A percentile compares a stretch with the other conserved stretches of the same genome.
Evolutionary conservation across 2,888 invertebrate species (phyloP).

Genomic region (Drosophila acutilabella): DNA sequence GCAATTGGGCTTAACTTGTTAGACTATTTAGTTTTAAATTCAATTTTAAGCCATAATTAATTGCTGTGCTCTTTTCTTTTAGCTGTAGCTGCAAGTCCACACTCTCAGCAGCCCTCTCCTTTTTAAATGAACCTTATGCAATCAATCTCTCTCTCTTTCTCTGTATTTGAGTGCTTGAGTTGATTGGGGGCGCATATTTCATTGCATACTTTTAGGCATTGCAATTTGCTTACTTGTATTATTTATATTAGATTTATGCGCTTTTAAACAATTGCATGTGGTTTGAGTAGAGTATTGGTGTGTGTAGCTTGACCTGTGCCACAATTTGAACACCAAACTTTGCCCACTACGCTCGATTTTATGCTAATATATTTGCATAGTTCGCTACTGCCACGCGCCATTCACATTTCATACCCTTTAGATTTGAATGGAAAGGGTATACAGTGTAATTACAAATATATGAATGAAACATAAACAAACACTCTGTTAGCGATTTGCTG

Average conservation of each 20-base stretch:
- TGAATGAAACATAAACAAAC: background rate
- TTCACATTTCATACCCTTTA: conserved; percentile 8
- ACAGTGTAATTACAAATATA: background rate
- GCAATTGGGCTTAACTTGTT: no score
- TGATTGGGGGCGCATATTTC: conserved; percentile 51
- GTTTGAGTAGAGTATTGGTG: background rate
- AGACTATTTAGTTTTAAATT: no score
- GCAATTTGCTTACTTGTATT: conserved; percentile 41
- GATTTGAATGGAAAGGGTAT: background rate
- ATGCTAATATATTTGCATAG: conserved; percentile 25
- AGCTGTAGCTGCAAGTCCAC: conserved; percentile 1
- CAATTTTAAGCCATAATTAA: no score
- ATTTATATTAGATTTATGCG: conserved; percentile 51
- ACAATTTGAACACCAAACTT: conserved; percentile 3
- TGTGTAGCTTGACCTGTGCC: conserved; percentile 10
- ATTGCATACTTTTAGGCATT: conserved; percentile 58
- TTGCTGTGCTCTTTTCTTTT: background rate
- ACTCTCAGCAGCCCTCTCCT: conserved; percentile 11
- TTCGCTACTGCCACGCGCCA: conserved; percentile 4
- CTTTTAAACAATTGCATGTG: conserved; percentile 17
- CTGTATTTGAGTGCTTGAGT: conserved; percentile 37
- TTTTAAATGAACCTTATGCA: conserved; percentile 76
- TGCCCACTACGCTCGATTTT: conserved; percentile 1
- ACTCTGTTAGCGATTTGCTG: background rate
- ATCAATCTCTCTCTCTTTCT: conserved; percentile 47